Evolutionary conservation across 2,113 vertebrate species (phyloP), one percentile per base, ranked within the genome.

Genomic region (Felis catus): DNA sequence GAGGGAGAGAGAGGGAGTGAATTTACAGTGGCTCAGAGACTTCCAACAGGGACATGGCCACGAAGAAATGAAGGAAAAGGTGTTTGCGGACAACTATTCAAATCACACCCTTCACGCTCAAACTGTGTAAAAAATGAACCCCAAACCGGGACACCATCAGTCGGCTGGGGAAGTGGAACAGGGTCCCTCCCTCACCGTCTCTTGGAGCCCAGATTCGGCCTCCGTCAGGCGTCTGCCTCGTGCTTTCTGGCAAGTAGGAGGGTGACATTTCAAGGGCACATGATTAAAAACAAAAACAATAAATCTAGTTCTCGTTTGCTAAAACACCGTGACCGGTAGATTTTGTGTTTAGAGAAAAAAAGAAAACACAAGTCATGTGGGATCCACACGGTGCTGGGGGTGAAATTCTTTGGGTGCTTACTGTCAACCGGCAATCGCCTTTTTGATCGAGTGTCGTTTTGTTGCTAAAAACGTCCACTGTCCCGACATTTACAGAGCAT

Each of bases 131-230:
- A n/a, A 27, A 82, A 4, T 15, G 25, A 84, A 29, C 0, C 2
- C 14, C 9, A 0, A 12, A 7, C 13, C 0, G 1, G 2, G 3
- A 3, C 0, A 0, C 15, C 0, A n/a, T 0, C 6, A 14, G 6
- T 10, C n/a, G 39, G 10, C 58, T 0, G 18, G 55, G 55, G 8
- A 16, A 3, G 36, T 6, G 0, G 51, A 27, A 65, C 12, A 16
- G 51, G 12, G 14, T 0, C 27, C 48, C 27, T 23, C 15, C 0
- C 65, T 27, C 19, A 11, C 45, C 5, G 0, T 29, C 18, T 70
- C 70, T 29, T 13, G 7, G 23, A 55, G 14, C 4, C 66, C 14
- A 23, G 23, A 15, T 0, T 1, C 36, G 25, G 33, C 65, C 16
- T 27, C 31, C 3, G 2, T 16, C 79, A 7, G 14, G 33, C 0